Evolutionary conservation across 2,113 vertebrate genomes (phyloP).

Genomic region (Odobenus rosmarus): DNA sequence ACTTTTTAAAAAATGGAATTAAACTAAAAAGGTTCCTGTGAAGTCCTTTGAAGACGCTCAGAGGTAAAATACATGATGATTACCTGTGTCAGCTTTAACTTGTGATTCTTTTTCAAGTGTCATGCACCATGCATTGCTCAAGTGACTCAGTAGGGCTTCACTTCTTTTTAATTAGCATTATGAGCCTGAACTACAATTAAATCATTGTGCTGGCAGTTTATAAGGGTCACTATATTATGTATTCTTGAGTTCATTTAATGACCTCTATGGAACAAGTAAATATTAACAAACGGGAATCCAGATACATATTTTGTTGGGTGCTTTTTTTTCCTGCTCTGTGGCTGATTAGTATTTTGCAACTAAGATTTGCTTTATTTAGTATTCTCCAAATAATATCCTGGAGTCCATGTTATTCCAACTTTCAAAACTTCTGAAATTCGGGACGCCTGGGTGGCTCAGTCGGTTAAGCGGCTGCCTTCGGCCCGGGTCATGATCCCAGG

Average conservation of each 20-base stretch:
- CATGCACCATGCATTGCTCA: background rate
- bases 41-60: background rate
- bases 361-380: conserved; percentile 43
- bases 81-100: background rate
- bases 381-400: background rate
- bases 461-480: too few species aligned
- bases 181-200: conserved; percentile 19
- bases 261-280: conserved; percentile 26
- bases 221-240: background rate
- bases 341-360: background rate
- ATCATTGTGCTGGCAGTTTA: background rate
- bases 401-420: background rate
- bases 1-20: background rate
- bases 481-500: too few species aligned
- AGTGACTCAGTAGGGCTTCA: background rate
- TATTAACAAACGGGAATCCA: conserved; percentile 5
- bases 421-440: conserved; percentile 1
- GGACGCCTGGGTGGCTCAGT: too few species aligned
- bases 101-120: conserved; percentile 11
- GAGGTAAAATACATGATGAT: background rate
- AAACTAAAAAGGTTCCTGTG: background rate
- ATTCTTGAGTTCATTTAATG: background rate
- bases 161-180: conserved; percentile 49
- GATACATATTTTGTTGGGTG: background rate
- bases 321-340: background rate